Evolutionary conservation across 2,113 vertebrate genomes (phyloP).

Genomic region (Boulengerochromis microlepis): DNA sequence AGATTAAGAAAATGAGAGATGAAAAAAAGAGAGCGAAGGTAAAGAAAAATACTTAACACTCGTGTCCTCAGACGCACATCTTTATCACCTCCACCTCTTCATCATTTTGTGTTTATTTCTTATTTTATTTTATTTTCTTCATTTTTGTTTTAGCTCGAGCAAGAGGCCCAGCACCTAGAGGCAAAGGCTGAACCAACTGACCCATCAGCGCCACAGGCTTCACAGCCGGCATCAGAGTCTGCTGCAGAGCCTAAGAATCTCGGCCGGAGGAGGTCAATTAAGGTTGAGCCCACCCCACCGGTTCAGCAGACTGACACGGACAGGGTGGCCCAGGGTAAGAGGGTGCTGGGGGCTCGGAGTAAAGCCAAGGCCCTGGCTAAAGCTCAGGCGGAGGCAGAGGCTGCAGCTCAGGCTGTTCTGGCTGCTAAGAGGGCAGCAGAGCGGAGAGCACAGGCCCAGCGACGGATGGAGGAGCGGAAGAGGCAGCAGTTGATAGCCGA

Average conservation of each 20-base stretch:
- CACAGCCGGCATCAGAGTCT: neutral
- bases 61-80: neutral
- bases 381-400: constrained; percentile 75
- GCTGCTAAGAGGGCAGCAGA: constrained; percentile 76
- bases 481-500: constrained; percentile 88
- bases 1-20: constrained; percentile 76
- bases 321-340: constrained; percentile 57
- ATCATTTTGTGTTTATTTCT: neutral
- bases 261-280: constrained; percentile 58
- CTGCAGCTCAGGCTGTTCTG: constrained; percentile 61
- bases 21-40: constrained; percentile 84
- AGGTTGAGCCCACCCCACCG: constrained; percentile 8
- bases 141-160: constrained; percentile 66
- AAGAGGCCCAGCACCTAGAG: constrained; percentile 36
- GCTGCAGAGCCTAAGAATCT: constrained; percentile 59
- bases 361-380: constrained; percentile 81
- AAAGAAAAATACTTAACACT: neutral
- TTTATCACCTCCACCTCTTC: neutral
- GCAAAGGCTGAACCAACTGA: constrained; percentile 18
- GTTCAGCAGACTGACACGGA: constrained; percentile 51
- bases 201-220: neutral
- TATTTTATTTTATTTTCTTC: neutral
- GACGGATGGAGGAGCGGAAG: constrained; percentile 83
- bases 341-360: constrained; percentile 68
- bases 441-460: constrained; percentile 75